A percentile compares a stretch with the other conserved stretches of the same genome.
Conservation (phyloP, 2,113 vertebrate species). For the Holacanthus passer region DNA sequence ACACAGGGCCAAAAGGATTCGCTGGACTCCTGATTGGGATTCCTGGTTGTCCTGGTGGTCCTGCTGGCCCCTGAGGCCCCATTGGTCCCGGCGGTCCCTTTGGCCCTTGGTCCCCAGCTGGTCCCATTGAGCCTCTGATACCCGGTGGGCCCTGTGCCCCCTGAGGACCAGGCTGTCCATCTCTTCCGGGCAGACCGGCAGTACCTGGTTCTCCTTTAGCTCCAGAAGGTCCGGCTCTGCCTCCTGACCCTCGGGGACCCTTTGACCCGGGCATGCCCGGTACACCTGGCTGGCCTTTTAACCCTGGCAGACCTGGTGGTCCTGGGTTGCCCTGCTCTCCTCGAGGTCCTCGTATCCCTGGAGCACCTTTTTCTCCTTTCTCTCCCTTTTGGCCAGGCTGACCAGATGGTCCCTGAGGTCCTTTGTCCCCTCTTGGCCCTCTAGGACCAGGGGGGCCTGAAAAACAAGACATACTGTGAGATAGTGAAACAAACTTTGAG, state of each 20-base stretch:
- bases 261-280: slow-evolving; percentile 92
- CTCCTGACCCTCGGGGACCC: slow-evolving; percentile 94
- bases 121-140: slow-evolving; percentile 88
- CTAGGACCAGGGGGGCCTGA: slow-evolving; percentile 95
- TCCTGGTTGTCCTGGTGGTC: slow-evolving; percentile 88
- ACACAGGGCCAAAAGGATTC: slow-evolving; percentile 78
- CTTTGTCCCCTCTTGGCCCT: slow-evolving; percentile 94
- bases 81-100: slow-evolving; percentile 88
- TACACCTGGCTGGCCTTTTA: slow-evolving; percentile 90
- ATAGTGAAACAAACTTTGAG: not conserved
- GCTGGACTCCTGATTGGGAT: slow-evolving; percentile 76
- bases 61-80: slow-evolving; percentile 88
- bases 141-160: slow-evolving; percentile 91
- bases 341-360: slow-evolving; percentile 87
- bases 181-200: slow-evolving; percentile 89
- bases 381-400: slow-evolving; percentile 92
- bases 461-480: slow-evolving; percentile 66
- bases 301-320: slow-evolving; percentile 88
- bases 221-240: slow-evolving; percentile 91
- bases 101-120: slow-evolving; percentile 88
- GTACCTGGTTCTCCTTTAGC: slow-evolving; percentile 90
- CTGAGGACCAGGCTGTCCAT: slow-evolving; percentile 88
- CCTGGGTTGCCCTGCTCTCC: slow-evolving; percentile 92
- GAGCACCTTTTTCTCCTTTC: slow-evolving; percentile 91
- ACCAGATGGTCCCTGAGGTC: slow-evolving; percentile 88